Conservation (phyloP, 1,140 invertebrate species). For the Colletes latitarsis region DNA sequence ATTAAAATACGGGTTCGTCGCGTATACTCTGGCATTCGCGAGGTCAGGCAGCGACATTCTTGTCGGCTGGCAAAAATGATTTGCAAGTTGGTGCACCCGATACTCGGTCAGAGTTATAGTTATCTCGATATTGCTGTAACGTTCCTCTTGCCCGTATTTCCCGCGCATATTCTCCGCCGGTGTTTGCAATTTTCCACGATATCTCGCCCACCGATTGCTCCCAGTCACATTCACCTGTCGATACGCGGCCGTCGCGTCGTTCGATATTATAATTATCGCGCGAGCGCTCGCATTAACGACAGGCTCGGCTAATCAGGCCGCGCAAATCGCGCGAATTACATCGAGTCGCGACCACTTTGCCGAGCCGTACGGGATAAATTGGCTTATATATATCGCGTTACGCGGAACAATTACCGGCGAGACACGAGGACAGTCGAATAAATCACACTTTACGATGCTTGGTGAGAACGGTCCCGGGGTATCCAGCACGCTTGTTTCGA, state of each 20-base stretch:
- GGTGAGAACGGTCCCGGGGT: conserved; percentile 19
- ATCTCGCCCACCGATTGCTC: too few species aligned
- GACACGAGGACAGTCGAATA: conserved; percentile 62
- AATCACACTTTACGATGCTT: conserved; percentile 74
- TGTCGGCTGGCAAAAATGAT: too few species aligned
- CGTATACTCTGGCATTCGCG: too few species aligned
- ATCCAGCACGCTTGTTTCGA: background rate
- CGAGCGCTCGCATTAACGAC: conserved; percentile 34
- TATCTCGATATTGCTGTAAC: too few species aligned
- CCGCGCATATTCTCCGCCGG: too few species aligned
- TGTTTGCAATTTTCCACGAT: too few species aligned
- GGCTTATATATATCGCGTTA: conserved; percentile 41
- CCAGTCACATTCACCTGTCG: conserved; percentile 26
- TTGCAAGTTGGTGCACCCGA: too few species aligned
- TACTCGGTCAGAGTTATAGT: too few species aligned
- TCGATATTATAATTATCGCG: conserved; percentile 45
- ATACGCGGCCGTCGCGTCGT: conserved; percentile 8
- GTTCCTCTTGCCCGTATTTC: too few species aligned
- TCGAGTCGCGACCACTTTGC: conserved; percentile 39
- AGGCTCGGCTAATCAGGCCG: conserved; percentile 51
- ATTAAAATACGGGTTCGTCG: too few species aligned
- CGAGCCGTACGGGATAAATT: conserved; percentile 59
- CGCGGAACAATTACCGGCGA: conserved; percentile 57
- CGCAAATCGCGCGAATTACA: conserved; percentile 48
- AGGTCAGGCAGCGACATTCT: too few species aligned